Evolutionary conservation across 2,113 vertebrate genomes (phyloP).

Genomic region (Scalopus aquaticus): DNA sequence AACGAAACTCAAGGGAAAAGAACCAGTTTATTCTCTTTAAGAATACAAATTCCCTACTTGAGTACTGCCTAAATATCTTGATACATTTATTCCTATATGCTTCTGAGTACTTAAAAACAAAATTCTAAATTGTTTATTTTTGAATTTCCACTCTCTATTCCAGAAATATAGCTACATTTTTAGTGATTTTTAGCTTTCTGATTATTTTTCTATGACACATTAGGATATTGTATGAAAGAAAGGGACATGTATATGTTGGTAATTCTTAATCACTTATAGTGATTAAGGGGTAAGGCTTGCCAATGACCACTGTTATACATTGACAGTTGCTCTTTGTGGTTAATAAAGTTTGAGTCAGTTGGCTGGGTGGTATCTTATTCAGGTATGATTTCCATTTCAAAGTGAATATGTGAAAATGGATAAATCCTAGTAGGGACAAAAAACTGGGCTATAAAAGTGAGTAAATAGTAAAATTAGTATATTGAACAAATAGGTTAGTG

Average conservation of each 20-base stretch:
- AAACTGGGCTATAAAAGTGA: neutral
- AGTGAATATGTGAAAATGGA: neutral
- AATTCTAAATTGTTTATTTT: neutral
- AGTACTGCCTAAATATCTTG: neutral
- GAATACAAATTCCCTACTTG: neutral
- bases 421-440: neutral
- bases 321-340: neutral
- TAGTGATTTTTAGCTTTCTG: neutral
- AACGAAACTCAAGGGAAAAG: slow-evolving; percentile 8
- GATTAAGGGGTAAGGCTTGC: neutral
- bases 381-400: neutral
- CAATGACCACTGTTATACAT: neutral
- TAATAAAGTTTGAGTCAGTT: neutral
- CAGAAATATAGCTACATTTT: neutral
- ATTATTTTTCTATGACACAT: neutral
- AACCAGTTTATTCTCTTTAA: neutral
- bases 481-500: neutral
- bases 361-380: neutral
- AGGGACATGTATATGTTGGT: neutral
- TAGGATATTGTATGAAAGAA: neutral
- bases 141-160: neutral
- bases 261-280: neutral
- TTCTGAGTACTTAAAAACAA: neutral
- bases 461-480: neutral
- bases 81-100: neutral